Conservation (phyloP, 2,797 vertebrate species). For the Poecile montanus region DNA sequence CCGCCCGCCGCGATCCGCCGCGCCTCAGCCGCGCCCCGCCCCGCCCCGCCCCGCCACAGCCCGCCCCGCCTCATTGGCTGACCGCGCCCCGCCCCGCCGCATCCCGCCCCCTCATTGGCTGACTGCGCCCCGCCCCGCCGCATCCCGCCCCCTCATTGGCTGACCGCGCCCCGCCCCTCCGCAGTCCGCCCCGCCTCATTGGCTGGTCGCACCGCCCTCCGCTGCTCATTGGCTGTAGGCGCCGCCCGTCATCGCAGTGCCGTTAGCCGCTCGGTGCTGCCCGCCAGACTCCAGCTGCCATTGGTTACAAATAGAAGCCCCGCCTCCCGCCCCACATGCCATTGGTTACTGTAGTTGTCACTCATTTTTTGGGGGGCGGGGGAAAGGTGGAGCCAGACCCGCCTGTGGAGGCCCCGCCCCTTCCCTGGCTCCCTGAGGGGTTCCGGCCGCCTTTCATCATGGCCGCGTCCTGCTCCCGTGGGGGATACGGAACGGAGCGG, state of each 20-base stretch:
- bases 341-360: not conserved
- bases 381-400: no score
- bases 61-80: not conserved
- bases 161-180: not conserved
- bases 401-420: fast-evolving
- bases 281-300: not conserved
- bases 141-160: not conserved
- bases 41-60: not conserved
- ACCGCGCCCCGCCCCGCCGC: not conserved
- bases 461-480: fast-evolving
- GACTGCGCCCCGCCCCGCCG: not conserved
- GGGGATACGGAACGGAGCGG: fast-evolving
- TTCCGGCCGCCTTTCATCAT: fast-evolving
- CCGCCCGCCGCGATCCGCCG: not conserved
- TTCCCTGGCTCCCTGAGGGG: fast-evolving
- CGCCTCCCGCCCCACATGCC: fast-evolving
- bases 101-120: not conserved
- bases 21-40: not conserved
- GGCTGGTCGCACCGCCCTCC: fast-evolving
- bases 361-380: not conserved
- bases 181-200: not conserved
- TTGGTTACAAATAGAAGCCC: not conserved
- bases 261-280: not conserved
- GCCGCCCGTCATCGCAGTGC: not conserved
- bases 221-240: fast-evolving